Evolutionary conservation across 2,888 invertebrate species (phyloP), one percentile per base, ranked within the genome.

Genomic region (Caenorhabditis imperialis): DNA sequence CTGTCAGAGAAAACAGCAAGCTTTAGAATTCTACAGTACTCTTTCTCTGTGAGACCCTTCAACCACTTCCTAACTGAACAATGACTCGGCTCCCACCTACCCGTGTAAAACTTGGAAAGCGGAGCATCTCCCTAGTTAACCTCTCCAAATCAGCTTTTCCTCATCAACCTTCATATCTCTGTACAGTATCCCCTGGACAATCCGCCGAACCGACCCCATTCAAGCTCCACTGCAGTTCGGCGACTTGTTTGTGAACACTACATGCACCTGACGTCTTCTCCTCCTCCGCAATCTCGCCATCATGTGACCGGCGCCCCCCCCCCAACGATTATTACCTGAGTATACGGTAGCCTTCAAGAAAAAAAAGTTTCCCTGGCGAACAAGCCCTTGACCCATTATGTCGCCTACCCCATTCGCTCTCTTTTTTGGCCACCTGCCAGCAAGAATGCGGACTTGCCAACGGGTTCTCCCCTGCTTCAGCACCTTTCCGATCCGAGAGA

Each of bases 391-490:
- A 54, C 54, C 54, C 27, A 40, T 42, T 38, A 53, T 53, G 14
- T 14, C 50, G 35, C 22, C 35, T 30, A 30, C 42, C 14, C 25
- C 44, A 20, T 12, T 45, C 23, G 22, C 14, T 33, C 8, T 20
- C 23, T 60, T 60, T 51, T 50, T 22, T 20, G 42, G 50, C 51
- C 23, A 20, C 20, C 42, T 37, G 55, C 44, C 55, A 42, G 33
- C n/a, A 42, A 50, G 60, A 60, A 60, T 53, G 51, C 62, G 62
- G 62, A 62, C 27, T 50, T 60, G 60, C 58, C 58, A 58, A 58
- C 58, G 58, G 58, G 58, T 58, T 58, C 40, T 16, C 37, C 18
- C 10, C 30, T 58, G 18, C n/a, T 51, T 18, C 23, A 18, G 30
- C 54, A 44, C 30, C 53, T 53, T 53, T 30, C 30, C 7, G 6